Evolutionary conservation across 2,797 vertebrate species (phyloP).

Genomic region (Pangasius macronema): DNA sequence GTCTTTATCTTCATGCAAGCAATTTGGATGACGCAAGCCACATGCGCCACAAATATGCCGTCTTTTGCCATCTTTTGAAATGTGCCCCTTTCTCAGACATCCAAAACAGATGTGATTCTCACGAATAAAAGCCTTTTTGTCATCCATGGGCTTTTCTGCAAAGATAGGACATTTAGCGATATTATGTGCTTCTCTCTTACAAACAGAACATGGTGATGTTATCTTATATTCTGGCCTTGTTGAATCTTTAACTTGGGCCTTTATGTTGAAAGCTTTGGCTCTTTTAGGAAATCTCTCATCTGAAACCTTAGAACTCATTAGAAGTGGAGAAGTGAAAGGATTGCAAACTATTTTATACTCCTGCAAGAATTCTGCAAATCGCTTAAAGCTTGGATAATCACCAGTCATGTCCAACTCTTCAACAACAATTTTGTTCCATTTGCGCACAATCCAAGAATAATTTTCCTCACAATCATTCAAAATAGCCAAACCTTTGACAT

Average conservation of each 20-base stretch:
- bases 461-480: neutral
- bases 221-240: neutral
- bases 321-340: conserved; percentile 6
- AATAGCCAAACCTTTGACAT: conserved; percentile 16
- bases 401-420: too few relatives aligned
- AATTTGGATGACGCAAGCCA: conserved; percentile 21
- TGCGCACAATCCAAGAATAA: too few relatives aligned
- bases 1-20: neutral
- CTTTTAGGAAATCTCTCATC: conserved; percentile 35
- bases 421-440: too few relatives aligned
- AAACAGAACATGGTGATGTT: conserved; percentile 42
- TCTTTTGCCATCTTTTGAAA: conserved; percentile 52
- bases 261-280: conserved; percentile 48
- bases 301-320: conserved; percentile 18
- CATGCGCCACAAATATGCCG: conserved; percentile 26
- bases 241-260: conserved; percentile 1
- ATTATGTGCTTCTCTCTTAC: conserved; percentile 45
- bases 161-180: conserved; percentile 49
- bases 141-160: conserved; percentile 13
- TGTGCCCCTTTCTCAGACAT: conserved; percentile 30
- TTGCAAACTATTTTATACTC: conserved; percentile 51
- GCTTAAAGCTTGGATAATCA: too few relatives aligned
- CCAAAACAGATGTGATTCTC: conserved; percentile 46
- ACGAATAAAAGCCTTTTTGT: conserved; percentile 22
- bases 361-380: neutral